phyloP scores from a whole-genome alignment of 2,888 invertebrate species.

The Entomobrya proxima region DNA sequence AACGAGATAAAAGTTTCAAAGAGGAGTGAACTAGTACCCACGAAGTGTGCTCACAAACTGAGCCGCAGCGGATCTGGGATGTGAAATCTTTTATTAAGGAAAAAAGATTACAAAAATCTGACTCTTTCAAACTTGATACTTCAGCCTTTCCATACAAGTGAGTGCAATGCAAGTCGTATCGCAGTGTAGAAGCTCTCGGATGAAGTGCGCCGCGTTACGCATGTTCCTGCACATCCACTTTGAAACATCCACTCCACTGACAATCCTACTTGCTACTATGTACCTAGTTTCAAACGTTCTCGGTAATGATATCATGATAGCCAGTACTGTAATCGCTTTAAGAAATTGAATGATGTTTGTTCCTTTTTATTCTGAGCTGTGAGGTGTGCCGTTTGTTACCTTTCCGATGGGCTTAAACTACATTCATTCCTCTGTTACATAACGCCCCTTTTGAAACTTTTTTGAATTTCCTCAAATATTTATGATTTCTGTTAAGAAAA shows the following conservation, averaged over 20 bases:
- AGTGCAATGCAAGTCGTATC: neutral
- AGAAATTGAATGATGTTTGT: neutral
- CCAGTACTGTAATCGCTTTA: neutral
- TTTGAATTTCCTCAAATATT: neutral
- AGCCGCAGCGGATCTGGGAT: neutral
- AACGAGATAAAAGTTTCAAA: neutral
- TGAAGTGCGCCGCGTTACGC: neutral
- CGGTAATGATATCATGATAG: constrained; percentile 21
- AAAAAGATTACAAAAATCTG: constrained; percentile 34
- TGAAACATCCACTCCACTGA: neutral
- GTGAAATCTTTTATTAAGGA: constrained; percentile 18
- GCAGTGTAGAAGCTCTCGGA: neutral
- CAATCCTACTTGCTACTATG: constrained; percentile 8
- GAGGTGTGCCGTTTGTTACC: neutral
- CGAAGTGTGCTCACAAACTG: constrained; percentile 36
- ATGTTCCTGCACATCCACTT: constrained; percentile 42
- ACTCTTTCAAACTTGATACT: constrained; percentile 11
- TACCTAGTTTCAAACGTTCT: neutral
- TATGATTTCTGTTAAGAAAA: neutral
- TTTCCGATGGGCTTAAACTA: neutral
- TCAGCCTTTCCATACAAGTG: neutral
- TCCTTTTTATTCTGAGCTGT: neutral
- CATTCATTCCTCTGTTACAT: neutral
- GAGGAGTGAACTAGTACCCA: constrained; percentile 28
- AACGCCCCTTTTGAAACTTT: neutral